Evolutionary conservation across 2,797 vertebrate species (phyloP), one percentile per base, ranked within the genome.

Genomic region (Hephaestus fuliginosus): DNA sequence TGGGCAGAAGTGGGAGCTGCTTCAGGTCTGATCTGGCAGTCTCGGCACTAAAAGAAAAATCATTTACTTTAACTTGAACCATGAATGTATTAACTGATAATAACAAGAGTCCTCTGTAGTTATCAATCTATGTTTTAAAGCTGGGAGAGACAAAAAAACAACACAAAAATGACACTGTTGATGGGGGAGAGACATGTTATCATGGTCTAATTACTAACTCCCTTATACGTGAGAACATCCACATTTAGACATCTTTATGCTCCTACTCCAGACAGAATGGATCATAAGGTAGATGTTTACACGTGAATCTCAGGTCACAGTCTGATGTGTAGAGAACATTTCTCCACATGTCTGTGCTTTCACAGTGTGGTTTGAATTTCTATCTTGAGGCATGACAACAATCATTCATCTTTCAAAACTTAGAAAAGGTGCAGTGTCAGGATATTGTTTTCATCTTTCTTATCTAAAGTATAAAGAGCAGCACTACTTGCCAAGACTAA

Each of bases 1-100:
- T 99, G 63, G 98, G 98, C 80, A 99, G 95, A 63, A 95, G 94
- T 1, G 97, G 97, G 52, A 99, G 95, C 0, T 96, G 96, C 94
- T 98, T 99, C 90, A 99, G 93, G 87, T 98, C 96, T 83, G 94
- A 96, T 84, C 96, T 94, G 65, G 97, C 88, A 85, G 94, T 96
- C 89, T 99, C 98, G 90, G 96, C 93, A 84, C 98, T 99, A 63
- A 71, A 83, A 87, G 82, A 86, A 76, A 87, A 78, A 63, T 13
- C 4, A 68, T 9, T 57, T 1, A 52, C 7, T 33, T 33, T 78
- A 33, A 70, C 7, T n/a, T 56, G 9, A 72, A 57, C 11, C 22
- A 7, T 15, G 56, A 56, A 74, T 25, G 1, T 8, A 57, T 57
- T 63, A 7, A 75, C 67, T 88, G 58, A 70, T n/a, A 72, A 64